These are phyloP conservation scores for Drosophila prolongata DNA, from an alignment of 2,888 invertebrate species.

Conservation along the genomic window DNA sequence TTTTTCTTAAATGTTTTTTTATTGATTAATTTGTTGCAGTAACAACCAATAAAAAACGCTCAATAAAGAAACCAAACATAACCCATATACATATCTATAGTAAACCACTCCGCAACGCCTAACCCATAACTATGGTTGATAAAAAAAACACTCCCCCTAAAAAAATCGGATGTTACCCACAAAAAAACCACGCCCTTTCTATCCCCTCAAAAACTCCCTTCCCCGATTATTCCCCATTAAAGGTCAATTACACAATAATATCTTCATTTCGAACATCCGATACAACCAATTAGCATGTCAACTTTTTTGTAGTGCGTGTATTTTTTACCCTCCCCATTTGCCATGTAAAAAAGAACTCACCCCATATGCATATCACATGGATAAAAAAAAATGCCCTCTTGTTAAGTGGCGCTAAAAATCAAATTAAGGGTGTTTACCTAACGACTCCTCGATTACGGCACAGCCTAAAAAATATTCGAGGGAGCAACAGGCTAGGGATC, in stretches of 20 bases:
- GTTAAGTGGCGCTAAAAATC: constrained; percentile 80
- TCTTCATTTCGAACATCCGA: constrained; percentile 36
- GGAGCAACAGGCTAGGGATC: constrained; percentile 56
- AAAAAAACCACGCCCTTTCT: constrained; percentile 41
- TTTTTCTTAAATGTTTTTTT: too few species aligned
- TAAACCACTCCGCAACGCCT: not conserved
- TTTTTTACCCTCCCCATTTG: constrained; percentile 39
- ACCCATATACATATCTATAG: too few species aligned
- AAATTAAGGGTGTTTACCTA: constrained; percentile 74
- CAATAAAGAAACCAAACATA: too few species aligned
- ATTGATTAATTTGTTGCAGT: too few species aligned
- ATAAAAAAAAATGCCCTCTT: constrained; percentile 58
- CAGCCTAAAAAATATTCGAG: constrained; percentile 64
- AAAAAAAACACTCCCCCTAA: constrained; percentile 7
- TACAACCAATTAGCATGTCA: constrained; percentile 60
- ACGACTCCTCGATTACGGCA: constrained; percentile 73
- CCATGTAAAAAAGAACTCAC: constrained; percentile 37
- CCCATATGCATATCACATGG: constrained; percentile 56
- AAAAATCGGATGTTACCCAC: not conserved
- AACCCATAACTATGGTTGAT: not conserved
- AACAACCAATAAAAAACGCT: too few species aligned
- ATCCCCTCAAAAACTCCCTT: not conserved
- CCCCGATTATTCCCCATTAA: constrained; percentile 16
- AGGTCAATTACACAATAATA: constrained; percentile 62
- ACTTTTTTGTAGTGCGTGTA: constrained; percentile 38